A percentile compares a stretch with the other conserved stretches of the same genome.
These are phyloP conservation scores for Oreocharis arfaki DNA, from an alignment of 2,113 vertebrate species.

Conservation along the genomic window DNA sequence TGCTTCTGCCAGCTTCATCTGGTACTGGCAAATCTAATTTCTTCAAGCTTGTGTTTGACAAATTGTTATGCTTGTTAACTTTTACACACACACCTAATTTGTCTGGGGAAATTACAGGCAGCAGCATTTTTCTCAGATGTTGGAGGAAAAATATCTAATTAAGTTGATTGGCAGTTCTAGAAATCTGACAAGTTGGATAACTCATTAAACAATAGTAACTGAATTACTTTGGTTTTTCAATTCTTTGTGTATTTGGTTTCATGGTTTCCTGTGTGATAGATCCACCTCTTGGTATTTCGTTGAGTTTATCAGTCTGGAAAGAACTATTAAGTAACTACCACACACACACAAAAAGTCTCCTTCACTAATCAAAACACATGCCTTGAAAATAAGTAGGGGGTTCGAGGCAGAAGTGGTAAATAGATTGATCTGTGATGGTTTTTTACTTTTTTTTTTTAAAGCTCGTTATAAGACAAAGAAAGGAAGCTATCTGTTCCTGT, in stretches of 20 bases:
- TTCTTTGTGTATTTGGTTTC: neutral
- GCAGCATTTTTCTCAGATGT: neutral
- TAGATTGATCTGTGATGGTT: neutral
- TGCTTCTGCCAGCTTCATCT: neutral
- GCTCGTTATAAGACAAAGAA: neutral
- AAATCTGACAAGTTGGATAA: neutral
- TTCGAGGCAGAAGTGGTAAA: neutral
- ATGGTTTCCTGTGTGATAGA: neutral
- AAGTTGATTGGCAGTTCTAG: neutral
- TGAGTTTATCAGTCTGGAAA: neutral
- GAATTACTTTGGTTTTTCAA: neutral
- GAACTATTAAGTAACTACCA: neutral
- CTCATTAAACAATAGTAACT: neutral
- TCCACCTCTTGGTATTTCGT: neutral
- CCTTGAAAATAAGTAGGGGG: neutral
- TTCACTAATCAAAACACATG: neutral
- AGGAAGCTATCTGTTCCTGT: conserved; percentile 17
- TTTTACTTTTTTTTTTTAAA: neutral
- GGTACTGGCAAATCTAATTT: neutral
- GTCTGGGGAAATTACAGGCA: neutral
- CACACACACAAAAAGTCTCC: neutral
- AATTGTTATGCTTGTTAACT: neutral
- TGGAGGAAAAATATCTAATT: neutral
- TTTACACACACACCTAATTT: neutral
- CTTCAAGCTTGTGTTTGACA: neutral